Base-by-base conservation (phyloP, 2,113 vertebrate genomes). In the Mesocricetus auratus region DNA sequence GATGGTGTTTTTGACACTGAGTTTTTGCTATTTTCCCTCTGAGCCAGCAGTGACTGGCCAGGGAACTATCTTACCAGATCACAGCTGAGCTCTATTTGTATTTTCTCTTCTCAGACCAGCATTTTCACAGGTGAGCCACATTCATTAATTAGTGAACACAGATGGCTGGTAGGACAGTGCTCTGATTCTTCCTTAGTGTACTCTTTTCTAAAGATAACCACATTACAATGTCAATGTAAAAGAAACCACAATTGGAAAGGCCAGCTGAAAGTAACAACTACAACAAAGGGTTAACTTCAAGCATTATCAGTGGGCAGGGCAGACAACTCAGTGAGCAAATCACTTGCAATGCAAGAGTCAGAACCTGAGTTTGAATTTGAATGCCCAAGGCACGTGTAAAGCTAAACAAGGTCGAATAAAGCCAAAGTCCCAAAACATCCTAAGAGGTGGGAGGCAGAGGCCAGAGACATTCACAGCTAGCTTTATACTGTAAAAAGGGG, bases 61-160 rank as follows among this genome's bases (percentile, higher is more conserved):
- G 16, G 92, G 58, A 39, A 29, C 5, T 85, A 9, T 75, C 42
- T 91, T 62, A 90, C 1, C 15, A 94, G 36, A 50, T 45, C 22
- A 77, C 0, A 2, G 56, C 24, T 77, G 22, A 77, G 64, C 12
- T 85, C 10, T n/a, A n/a, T 91, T n/a, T 94, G 45, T 93, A 4
- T 91, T 94, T 97, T 93, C 29, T 73, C 5, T 82, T 93, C 58
- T 36, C 8, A 26, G 29, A 36, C 85, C 50, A 85, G 22, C 91
- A 5, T 88, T 90, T 81, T 75, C 45, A 81, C 22, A 78, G 73
- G 42, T 69, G 78, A 96, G 10, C 87, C 56, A 94, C 11, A 42
- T 94, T 78, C 58, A 95, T 12, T 75, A 87, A 95, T 92, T 83
- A 94, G 19, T 7, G 62, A 93, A 93, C 10, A 26, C 19, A 74